Evolutionary conservation across 2,113 vertebrate genomes (phyloP), one percentile per base, ranked within the genome.

Genomic region (Antennarius striatus): DNA sequence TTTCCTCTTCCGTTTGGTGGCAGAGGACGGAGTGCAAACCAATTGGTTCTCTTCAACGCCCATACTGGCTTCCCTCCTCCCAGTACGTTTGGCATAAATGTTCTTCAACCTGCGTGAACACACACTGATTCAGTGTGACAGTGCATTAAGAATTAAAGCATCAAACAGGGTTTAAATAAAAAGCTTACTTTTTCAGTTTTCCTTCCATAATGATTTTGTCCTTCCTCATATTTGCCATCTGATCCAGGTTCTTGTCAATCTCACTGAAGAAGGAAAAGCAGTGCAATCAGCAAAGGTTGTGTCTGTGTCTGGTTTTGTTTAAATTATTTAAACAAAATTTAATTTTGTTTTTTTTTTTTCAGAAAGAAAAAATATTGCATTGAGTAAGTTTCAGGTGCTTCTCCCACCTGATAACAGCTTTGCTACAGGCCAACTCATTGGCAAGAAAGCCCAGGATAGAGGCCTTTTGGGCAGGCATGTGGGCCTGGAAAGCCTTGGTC

Each of bases 181-280:
- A 53, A 51, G 73, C 97, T 94, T 93, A 99, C 98, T 98, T 99
- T 80, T 98, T 96, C 65, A 99, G 94, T 90, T 98, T 98, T 68
- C 96, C 97, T 91, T 99, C 98, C 78, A 99, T 96, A 62, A 98
- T 94, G 92, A 96, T 96, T 85, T 99, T 99, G 91, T 99, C 98
- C 91, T 97, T 97, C 85, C 98, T 94, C 90, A 99, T 92, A 83
- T 98, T 98, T 76, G 96, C 96, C 96, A 99, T 99, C 80, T 98
- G 97, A 84, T 99, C 98, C 87, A 99, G 95, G 84, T 93, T 96
- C 89, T 98, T 99, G 86, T 99, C 98, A 73, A 99, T 99, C 93
- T 99, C 98, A 90, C 98, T 99, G 93, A 59, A 83, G 89, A 83
- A 88, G 52, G 30, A 61, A 76, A 77, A 3, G 1, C 17, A 79